phyloP scores from a whole-genome alignment of 2,888 invertebrate species.

The Gastrophysa polygoni region DNA sequence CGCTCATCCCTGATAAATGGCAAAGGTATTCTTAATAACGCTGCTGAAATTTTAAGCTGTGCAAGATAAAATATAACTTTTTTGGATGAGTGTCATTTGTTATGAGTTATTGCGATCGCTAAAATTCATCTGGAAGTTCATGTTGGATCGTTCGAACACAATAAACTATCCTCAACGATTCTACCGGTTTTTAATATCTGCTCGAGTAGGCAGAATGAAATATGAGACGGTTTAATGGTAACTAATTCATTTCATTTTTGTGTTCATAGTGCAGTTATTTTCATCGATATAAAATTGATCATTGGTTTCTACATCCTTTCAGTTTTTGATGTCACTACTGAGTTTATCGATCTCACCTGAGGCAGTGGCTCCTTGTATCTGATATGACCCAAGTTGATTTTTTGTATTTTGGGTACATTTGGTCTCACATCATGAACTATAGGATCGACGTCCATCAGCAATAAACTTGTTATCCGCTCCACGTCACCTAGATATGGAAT shows the following conservation, averaged over 20 bases:
- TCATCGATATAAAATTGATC: too few species aligned
- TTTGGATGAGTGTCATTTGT: conserved; percentile 49
- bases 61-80: conserved; percentile 47
- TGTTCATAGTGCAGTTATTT: background rate
- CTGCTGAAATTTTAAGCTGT: conserved; percentile 52
- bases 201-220: conserved; percentile 43
- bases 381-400: conserved; percentile 33
- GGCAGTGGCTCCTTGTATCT: conserved; percentile 29
- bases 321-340: too few species aligned
- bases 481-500: conserved; percentile 37
- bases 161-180: conserved; percentile 49
- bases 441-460: conserved; percentile 34
- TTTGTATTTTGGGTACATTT: conserved; percentile 34
- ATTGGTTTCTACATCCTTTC: too few species aligned
- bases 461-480: conserved; percentile 33
- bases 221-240: conserved; percentile 32
- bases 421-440: conserved; percentile 31
- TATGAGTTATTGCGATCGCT: conserved; percentile 47
- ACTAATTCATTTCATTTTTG: conserved; percentile 6
- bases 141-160: conserved; percentile 51
- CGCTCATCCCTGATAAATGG: conserved; percentile 46
- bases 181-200: conserved; percentile 43
- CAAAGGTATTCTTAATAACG: conserved; percentile 43
- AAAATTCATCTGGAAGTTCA: conserved; percentile 53
- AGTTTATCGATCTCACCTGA: conserved; percentile 17